Percentiles rank a stretch among this genome's conserved stretches.
Conservation (phyloP, 2,888 invertebrate genomes). For the Pharmacophagus antenor region DNA sequence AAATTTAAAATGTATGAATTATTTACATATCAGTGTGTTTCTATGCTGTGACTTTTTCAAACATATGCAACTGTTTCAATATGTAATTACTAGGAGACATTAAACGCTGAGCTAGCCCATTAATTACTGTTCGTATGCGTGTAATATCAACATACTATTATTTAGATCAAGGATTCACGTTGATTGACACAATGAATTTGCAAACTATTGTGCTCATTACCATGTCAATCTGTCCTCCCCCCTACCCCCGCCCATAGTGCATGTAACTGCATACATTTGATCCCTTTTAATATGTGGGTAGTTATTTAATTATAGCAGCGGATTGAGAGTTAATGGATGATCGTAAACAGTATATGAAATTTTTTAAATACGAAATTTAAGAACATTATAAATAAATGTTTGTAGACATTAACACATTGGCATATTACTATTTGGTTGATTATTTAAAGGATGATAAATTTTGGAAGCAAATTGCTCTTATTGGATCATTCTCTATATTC, state of each 20-base stretch:
- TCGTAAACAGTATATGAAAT: not conserved
- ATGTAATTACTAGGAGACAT: conserved; percentile 2
- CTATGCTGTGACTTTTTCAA: not conserved
- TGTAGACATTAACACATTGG: no score
- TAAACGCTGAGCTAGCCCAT: conserved; percentile 1
- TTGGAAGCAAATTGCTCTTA: no score
- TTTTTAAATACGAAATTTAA: not conserved
- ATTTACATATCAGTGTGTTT: not conserved
- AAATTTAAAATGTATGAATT: no score
- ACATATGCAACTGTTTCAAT: not conserved
- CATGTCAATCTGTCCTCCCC: conserved; percentile 21
- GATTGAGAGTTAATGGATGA: not conserved
- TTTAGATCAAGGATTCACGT: conserved; percentile 41
- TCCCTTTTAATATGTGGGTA: conserved; percentile 7
- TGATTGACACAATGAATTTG: conserved; percentile 41
- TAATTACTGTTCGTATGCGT: conserved; percentile 19
- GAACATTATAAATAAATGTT: not conserved
- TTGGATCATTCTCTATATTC: no score
- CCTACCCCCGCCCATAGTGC: no score
- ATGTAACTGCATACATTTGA: conserved; percentile 11
- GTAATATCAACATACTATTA: conserved; percentile 29
- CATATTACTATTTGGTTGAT: no score
- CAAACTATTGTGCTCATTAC: conserved; percentile 33
- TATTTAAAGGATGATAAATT: no score
- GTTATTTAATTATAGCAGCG: conserved; percentile 20